Percentiles rank a stretch among this genome's conserved stretches.
Conservation (phyloP, 2,888 invertebrate genomes). For the Pseudolycoriella hygida region DNA sequence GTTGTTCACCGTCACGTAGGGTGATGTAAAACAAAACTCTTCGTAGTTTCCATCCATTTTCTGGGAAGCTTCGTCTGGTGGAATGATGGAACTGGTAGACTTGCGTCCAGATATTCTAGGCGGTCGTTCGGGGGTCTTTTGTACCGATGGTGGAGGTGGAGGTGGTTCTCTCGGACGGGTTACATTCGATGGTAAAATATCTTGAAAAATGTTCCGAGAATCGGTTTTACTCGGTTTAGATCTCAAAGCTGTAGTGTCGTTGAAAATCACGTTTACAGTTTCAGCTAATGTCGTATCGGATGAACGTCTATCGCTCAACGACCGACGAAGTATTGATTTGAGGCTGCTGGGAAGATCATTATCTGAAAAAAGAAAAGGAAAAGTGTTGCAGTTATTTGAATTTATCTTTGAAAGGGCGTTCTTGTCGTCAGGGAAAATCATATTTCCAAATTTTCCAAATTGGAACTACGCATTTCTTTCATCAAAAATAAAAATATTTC, state of each 20-base stretch:
- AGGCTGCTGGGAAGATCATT: not conserved
- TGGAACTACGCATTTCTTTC: no score
- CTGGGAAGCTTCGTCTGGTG: not conserved
- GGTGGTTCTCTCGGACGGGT: constrained; percentile 31
- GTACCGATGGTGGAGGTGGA: constrained; percentile 25
- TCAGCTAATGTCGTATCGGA: constrained; percentile 28
- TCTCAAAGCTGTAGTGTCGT: constrained; percentile 72
- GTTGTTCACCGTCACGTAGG: not conserved
- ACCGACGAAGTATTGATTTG: constrained; percentile 19
- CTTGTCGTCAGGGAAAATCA: no score
- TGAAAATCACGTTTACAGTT: constrained; percentile 35
- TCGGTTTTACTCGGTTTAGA: constrained; percentile 41
- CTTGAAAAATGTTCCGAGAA: constrained; percentile 40
- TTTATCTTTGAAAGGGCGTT: no score
- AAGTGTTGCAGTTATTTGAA: not conserved
- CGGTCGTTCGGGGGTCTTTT: constrained; percentile 7
- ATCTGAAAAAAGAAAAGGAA: not conserved
- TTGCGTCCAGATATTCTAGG: constrained; percentile 7
- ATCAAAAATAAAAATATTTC: no score
- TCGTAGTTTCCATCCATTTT: not conserved
- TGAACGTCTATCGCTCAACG: constrained; percentile 28
- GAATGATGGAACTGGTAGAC: not conserved
- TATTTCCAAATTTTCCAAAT: no score
- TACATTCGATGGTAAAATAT: constrained; percentile 7
- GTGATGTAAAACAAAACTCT: not conserved